These are phyloP conservation scores for Lathronympha strigana DNA, from an alignment of 2,888 invertebrate species.

Conservation along the genomic window DNA sequence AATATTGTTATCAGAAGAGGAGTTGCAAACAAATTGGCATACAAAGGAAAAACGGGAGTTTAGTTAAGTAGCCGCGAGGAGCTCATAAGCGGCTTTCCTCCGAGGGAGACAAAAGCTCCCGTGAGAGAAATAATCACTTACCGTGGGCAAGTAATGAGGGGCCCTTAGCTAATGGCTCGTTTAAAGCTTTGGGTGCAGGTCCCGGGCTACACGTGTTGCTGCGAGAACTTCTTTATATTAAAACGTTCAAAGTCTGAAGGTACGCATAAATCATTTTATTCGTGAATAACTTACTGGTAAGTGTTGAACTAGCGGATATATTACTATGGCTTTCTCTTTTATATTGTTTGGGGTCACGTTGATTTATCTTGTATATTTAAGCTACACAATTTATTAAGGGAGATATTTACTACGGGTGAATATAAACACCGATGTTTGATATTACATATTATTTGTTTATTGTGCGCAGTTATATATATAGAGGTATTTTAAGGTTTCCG, in stretches of 20 bases:
- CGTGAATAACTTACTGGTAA: too few relatives aligned
- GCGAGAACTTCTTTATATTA: not conserved
- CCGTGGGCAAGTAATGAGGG: constrained; percentile 23
- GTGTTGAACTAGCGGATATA: too few relatives aligned
- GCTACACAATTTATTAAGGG: too few relatives aligned
- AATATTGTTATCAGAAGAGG: not conserved
- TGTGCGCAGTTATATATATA: too few relatives aligned
- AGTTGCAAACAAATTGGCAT: not conserved
- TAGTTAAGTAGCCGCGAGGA: constrained; percentile 18
- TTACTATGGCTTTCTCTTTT: too few relatives aligned
- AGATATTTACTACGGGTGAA: too few relatives aligned
- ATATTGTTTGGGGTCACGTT: too few relatives aligned
- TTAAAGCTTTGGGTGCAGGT: not conserved
- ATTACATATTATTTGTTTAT: too few relatives aligned
- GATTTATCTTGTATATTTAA: too few relatives aligned
- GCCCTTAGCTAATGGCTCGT: constrained; percentile 23
- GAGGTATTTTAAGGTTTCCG: too few relatives aligned
- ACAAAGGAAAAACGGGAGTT: not conserved
- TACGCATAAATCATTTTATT: too few relatives aligned
- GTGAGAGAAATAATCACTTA: constrained; percentile 36
- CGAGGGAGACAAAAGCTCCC: constrained; percentile 23
- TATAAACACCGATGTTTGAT: too few relatives aligned
- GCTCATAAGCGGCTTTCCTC: constrained; percentile 29
- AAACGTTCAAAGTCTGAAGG: not conserved
- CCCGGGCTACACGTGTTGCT: not conserved